A percentile compares a stretch with the other conserved stretches of the same genome.
Evolutionary conservation across 2,113 vertebrate genomes (phyloP).

Genomic region (Anguilla rostrata): DNA sequence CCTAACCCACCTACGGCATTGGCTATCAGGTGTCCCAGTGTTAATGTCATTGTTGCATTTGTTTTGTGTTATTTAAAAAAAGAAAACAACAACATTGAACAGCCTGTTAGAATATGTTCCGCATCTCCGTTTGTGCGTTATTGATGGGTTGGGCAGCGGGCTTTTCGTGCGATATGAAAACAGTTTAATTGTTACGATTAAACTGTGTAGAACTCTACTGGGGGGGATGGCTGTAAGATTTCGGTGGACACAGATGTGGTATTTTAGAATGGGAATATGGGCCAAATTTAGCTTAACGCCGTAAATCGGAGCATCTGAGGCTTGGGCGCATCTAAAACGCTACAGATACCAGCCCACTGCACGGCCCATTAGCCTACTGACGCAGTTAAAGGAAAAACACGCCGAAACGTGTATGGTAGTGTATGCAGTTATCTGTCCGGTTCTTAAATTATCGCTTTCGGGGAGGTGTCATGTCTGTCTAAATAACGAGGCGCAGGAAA

Average conservation of each 20-base stretch:
- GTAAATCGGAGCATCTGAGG: not conserved
- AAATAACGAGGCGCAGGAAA: not conserved
- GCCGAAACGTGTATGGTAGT: not conserved
- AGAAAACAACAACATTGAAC: not conserved
- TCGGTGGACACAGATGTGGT: not conserved
- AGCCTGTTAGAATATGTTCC: not conserved
- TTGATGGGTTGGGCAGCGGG: not conserved
- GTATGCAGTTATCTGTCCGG: not conserved
- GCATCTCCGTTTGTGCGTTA: too few relatives aligned
- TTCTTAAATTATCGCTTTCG: not conserved
- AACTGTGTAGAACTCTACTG: too few relatives aligned
- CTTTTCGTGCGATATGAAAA: too few relatives aligned
- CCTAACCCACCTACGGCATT: not conserved
- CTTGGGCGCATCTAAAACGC: not conserved
- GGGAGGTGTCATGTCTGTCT: not conserved
- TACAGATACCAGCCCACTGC: not conserved
- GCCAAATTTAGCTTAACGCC: not conserved
- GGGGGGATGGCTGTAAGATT: not conserved
- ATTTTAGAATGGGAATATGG: not conserved
- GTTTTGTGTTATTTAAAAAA: not conserved
- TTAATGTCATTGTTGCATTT: not conserved
- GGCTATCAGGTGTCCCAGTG: not conserved
- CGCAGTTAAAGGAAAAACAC: not conserved
- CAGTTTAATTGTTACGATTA: too few relatives aligned
- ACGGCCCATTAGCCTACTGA: not conserved